Conservation (phyloP, 2,113 vertebrate species). For the Choloepus hoffmanni region DNA sequence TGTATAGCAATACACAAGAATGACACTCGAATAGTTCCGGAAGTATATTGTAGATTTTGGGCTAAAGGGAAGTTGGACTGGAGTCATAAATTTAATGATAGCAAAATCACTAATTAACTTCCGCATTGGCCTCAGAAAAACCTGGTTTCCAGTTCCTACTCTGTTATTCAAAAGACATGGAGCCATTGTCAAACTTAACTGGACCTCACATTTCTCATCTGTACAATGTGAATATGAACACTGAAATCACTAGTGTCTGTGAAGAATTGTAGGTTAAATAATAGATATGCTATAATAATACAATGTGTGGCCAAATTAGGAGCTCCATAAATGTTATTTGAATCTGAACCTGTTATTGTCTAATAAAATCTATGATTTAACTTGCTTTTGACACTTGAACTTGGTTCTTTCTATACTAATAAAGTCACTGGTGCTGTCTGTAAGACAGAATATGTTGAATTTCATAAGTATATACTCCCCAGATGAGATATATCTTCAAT, state of each 20-base stretch:
- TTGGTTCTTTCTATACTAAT: slow-evolving; percentile 45
- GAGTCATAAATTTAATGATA: background rate
- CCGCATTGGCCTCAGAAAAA: background rate
- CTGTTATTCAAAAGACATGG: background rate
- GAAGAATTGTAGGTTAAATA: background rate
- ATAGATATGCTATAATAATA: background rate
- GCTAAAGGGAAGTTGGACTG: background rate
- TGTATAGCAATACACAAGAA: slow-evolving; percentile 7
- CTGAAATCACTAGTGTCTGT: background rate
- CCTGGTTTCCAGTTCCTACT: background rate
- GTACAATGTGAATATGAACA: slow-evolving; percentile 15
- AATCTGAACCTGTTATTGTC: background rate
- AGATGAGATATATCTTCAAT: background rate
- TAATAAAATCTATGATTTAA: slow-evolving; percentile 41
- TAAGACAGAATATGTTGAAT: background rate
- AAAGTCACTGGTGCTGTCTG: background rate
- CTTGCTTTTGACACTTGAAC: slow-evolving; percentile 53
- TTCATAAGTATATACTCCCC: background rate
- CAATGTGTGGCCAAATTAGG: background rate
- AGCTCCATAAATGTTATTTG: background rate
- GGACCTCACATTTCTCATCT: slow-evolving; percentile 3
- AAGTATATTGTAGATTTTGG: background rate
- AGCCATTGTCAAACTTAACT: background rate
- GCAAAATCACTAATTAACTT: slow-evolving; percentile 25
- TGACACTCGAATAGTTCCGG: background rate